phyloP scores from a whole-genome alignment of 1,140 invertebrate genomes.

The Drosophila saltans region DNA sequence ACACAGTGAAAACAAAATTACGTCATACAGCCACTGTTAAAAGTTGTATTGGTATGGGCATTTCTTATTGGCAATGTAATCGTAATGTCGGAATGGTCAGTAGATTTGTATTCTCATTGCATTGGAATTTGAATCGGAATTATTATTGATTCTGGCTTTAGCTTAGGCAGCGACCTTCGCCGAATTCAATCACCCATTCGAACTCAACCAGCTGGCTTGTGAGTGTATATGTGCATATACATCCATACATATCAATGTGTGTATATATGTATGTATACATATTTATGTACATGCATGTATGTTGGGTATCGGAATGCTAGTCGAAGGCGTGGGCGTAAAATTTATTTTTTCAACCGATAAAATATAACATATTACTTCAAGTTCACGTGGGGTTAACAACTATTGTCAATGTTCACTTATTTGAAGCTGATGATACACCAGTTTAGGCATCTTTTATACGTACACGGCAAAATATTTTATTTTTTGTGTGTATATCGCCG shows the following conservation, averaged over 20 bases:
- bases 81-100: slow-evolving; percentile 5
- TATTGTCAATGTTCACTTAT: slow-evolving; percentile 7
- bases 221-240: not conserved
- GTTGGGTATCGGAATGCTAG: slow-evolving; percentile 1
- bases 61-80: slow-evolving; percentile 8
- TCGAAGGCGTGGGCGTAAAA: slow-evolving; percentile 6
- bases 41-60: slow-evolving; percentile 9
- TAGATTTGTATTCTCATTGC: not conserved
- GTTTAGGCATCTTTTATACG: slow-evolving; percentile 4
- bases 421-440: not conserved
- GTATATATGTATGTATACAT: slow-evolving; percentile 11
- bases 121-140: slow-evolving; percentile 10
- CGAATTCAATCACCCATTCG: slow-evolving; percentile 5
- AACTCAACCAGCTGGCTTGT: slow-evolving; percentile 8
- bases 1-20: slow-evolving; percentile 14
- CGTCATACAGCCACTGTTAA: slow-evolving; percentile 12
- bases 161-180: slow-evolving; percentile 8
- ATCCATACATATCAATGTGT: not conserved
- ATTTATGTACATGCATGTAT: slow-evolving; percentile 14
- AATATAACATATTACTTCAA: not conserved
- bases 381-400: not conserved
- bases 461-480: slow-evolving; percentile 14
- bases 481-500: slow-evolving; percentile 12
- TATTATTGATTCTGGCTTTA: slow-evolving; percentile 11
- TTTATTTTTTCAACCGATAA: slow-evolving; percentile 1